Evolutionary conservation across 2,888 invertebrate genomes (phyloP), one percentile per base, ranked within the genome.

Genomic region (Dicyrtoma fusca): DNA sequence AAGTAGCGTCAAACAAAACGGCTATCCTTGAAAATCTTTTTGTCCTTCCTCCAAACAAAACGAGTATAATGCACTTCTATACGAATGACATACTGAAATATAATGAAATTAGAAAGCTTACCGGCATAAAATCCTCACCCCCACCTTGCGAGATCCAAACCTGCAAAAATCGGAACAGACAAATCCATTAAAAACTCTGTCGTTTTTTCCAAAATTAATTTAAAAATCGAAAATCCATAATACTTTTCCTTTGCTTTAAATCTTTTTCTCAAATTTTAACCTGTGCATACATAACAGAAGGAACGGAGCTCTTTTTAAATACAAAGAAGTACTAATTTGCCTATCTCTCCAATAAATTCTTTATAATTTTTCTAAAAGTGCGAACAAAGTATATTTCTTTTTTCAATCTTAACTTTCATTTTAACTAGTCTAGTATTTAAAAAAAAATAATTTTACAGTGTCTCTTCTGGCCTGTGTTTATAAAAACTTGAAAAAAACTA

Each of bases 101-200:
- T 34, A 34, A 34, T 34, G 34, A 34, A n/a, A 49, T 17, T 19
- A 49, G 19, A 25, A 62, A 61, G 57, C 80, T 80, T 80, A 80
- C 80, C 78, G 76, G 76, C 73, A 77, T 77, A 62, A 75, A 73
- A 49, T 77, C 75, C 66, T 75, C 75, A 69, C 73, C 75, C 63
- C 71, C 68, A 73, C 64, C 74, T 42, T 77, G 76, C 21, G 76
- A 75, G 49, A 77, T 71, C 79, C 79, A 78, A 61, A 79, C 77
- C 80, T 80, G 78, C 78, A 80, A 80, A 77, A 78, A 79, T 79
- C 80, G 79, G 79, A 80, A 80, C 74, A 80, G 73, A 77, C 75
- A 77, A 75, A 74, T 72, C 34, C 51, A 74, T 76, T 77, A 76
- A 75, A 62, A 63, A 59, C 61, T 71, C 44, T 23, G 49, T 53